These are phyloP conservation scores for Aeoliscus strigatus DNA, from an alignment of 2,797 vertebrate genomes.

Conservation along the genomic window DNA sequence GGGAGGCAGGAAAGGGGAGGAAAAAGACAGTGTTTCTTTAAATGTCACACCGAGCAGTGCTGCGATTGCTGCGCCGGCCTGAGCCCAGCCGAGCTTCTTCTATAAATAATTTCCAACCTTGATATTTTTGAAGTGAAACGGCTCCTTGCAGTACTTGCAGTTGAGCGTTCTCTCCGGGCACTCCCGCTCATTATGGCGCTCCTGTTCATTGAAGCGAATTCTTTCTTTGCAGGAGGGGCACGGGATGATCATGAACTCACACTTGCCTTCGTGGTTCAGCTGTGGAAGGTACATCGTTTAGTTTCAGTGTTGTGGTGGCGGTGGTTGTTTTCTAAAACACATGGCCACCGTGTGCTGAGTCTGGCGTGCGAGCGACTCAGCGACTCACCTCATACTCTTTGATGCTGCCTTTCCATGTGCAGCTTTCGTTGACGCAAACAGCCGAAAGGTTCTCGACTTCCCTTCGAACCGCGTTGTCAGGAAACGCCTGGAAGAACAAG, in stretches of 20 bases:
- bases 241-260: constrained; percentile 71
- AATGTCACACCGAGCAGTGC: too few relatives aligned
- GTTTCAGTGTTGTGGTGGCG: constrained; percentile 25
- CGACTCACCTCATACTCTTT: constrained; percentile 90
- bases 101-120: constrained; percentile 62
- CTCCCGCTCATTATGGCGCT: constrained; percentile 77
- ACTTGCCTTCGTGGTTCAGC: constrained; percentile 79
- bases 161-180: constrained; percentile 79
- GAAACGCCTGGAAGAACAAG: constrained; percentile 80
- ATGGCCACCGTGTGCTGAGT: too few relatives aligned
- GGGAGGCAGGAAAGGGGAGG: too few relatives aligned
- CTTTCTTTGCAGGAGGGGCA: too few relatives aligned
- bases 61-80: too few relatives aligned
- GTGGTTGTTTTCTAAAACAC: too few relatives aligned
- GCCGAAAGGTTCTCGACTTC: constrained; percentile 93
- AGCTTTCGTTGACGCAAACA: constrained; percentile 82
- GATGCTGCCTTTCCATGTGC: constrained; percentile 87
- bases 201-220: too few relatives aligned
- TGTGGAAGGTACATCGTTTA: too few relatives aligned
- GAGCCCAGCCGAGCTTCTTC: not conserved
- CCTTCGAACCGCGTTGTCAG: constrained; percentile 91
- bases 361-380: not conserved
- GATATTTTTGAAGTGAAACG: constrained; percentile 75
- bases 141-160: constrained; percentile 80
- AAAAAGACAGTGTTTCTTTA: too few relatives aligned